These are phyloP conservation scores for Melanotaenia pygmaea DNA, from an alignment of 2,797 vertebrate species.

Conservation along the genomic window DNA sequence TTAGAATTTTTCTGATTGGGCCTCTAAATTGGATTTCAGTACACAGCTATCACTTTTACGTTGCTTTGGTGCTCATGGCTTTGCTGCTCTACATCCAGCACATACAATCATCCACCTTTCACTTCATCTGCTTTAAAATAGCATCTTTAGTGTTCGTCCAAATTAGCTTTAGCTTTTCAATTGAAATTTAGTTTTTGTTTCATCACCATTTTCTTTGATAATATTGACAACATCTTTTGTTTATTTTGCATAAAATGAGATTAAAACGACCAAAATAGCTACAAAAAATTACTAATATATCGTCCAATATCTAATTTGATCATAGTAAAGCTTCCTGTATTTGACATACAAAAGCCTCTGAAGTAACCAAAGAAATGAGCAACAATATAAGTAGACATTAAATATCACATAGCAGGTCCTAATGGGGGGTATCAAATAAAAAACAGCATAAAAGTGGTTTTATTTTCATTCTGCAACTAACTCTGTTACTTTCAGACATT, in stretches of 20 bases:
- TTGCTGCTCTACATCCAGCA: not conserved
- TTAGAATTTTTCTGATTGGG: constrained; percentile 61
- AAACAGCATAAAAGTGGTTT: constrained; percentile 26
- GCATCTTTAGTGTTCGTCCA: constrained; percentile 29
- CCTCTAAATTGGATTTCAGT: constrained; percentile 70
- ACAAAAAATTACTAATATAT: not conserved
- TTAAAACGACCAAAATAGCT: not conserved
- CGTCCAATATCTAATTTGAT: too few species aligned
- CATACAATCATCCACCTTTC: constrained; percentile 24
- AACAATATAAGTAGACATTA: constrained; percentile 7
- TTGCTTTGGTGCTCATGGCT: constrained; percentile 51
- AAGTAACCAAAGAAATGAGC: constrained; percentile 4
- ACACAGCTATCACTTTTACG: constrained; percentile 55
- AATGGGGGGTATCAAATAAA: constrained; percentile 24
- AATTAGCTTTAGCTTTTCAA: constrained; percentile 35
- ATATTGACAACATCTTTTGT: constrained; percentile 6
- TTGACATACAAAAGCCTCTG: constrained; percentile 20
- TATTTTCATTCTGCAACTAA: constrained; percentile 31
- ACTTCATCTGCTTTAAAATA: constrained; percentile 37
- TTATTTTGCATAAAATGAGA: constrained; percentile 4
- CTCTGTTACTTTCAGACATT: constrained; percentile 19
- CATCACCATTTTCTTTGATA: constrained; percentile 21
- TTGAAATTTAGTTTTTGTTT: too few species aligned
- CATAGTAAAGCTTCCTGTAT: not conserved
- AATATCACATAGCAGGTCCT: constrained; percentile 20